These are phyloP conservation scores for Callipepla californica DNA, from an alignment of 2,113 vertebrate species.

Conservation along the genomic window DNA sequence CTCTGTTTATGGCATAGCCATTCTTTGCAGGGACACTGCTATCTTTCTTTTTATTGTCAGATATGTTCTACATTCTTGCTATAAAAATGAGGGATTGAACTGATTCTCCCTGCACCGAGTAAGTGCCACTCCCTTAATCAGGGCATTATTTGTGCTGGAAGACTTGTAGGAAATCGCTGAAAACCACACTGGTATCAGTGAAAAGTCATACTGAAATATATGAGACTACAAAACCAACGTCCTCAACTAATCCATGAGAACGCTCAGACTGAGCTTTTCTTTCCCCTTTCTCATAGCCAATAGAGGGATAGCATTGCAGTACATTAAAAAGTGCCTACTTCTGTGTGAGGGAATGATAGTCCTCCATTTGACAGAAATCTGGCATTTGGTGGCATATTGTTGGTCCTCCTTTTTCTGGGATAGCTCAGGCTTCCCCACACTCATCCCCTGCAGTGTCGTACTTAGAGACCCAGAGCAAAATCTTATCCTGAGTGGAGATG, in stretches of 20 bases:
- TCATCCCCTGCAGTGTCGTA: background rate
- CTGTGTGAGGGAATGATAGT: background rate
- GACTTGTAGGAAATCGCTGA: background rate
- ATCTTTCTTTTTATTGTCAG: background rate
- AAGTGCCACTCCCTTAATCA: background rate
- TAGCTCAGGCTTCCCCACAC: background rate
- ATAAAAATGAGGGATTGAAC: background rate
- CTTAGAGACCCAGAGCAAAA: background rate
- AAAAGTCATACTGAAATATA: background rate
- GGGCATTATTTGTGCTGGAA: background rate
- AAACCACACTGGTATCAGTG: background rate
- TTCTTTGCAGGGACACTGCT: background rate
- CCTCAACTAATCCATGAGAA: background rate
- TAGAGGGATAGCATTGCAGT: background rate
- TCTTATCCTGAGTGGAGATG: fast-evolving
- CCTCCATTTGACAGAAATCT: background rate
- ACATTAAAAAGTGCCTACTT: background rate
- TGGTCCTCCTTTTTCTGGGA: background rate
- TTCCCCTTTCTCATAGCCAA: background rate
- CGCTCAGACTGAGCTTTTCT: background rate
- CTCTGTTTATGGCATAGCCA: constrained; percentile 3
- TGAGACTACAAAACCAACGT: background rate
- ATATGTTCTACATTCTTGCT: background rate
- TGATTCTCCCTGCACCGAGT: background rate
- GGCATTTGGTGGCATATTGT: background rate